Evolutionary conservation across 2,113 vertebrate species (phyloP), one percentile per base, ranked within the genome.

Genomic region (Agapornis roseicollis): DNA sequence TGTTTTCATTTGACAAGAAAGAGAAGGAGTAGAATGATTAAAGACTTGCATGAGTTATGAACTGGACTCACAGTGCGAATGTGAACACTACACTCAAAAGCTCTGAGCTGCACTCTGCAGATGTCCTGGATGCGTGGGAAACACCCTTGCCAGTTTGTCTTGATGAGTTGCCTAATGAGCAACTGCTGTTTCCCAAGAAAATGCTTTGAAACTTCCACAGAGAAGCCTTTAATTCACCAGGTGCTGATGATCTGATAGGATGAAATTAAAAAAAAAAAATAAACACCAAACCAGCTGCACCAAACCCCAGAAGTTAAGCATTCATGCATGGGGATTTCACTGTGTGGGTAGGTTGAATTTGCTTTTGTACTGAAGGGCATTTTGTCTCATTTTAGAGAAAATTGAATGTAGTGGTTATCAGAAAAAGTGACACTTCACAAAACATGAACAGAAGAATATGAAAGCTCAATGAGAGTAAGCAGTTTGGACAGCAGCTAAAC

Each of bases 231-330:
- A 90, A 65, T 85, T 94, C 44, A 71, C 61, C 53, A 79, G 49
- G 60, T 70, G 76, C 78, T 46, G 73, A 64, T 78, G 52, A 85
- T 44, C 55, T 82, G 61, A 90, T 22, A 66, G 19, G 27, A 74
- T 37, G n/a, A 65, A 89, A 94, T n/a, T 39, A 72, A 77, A 85
- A 92, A 81, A 80, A 78, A n/a, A n/a, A n/a, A n/a, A n/a, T n/a
- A n/a, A n/a, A n/a, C n/a, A n/a, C n/a, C n/a, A n/a, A 23, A 3
- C 4, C 22, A 56, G 55, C 55, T 5, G 33, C 9, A 6, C 22
- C 33, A 58, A 58, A 35, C 33, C 56, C 22, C 33, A 58, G 35
- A 35, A 7, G 2, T 39, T 28, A 88, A 50, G 27, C 49, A 68
- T 25, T 89, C 53, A 80, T 0, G 6, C 29, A 33, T 27, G 10